Evolutionary conservation across 1,140 invertebrate species (phyloP).

Genomic region (Ditylenchus dipsaci): DNA sequence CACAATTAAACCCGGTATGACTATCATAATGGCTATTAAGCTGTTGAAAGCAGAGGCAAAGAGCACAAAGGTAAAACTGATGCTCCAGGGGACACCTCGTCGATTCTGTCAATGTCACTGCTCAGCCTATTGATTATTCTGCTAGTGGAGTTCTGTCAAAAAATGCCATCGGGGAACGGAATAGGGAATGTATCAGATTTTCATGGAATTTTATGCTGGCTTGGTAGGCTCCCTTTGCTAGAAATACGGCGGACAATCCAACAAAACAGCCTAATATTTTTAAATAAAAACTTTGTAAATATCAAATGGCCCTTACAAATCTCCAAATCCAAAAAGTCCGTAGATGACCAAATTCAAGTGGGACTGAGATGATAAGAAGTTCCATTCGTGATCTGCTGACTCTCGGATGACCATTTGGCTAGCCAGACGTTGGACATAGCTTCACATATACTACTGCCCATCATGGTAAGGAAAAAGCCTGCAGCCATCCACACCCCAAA

Average conservation of each 20-base stretch:
- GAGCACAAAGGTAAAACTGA: slow-evolving; percentile 2
- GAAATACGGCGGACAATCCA: slow-evolving; percentile 71
- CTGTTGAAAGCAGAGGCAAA: slow-evolving; percentile 22
- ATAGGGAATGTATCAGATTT: slow-evolving; percentile 67
- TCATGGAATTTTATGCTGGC: slow-evolving; percentile 69
- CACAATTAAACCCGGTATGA: slow-evolving; percentile 61
- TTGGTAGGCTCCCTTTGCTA: slow-evolving; percentile 42
- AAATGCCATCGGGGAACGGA: slow-evolving; percentile 71
- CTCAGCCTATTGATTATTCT: slow-evolving; percentile 77
- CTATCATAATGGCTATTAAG: slow-evolving; percentile 17
- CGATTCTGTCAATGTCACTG: slow-evolving; percentile 62
- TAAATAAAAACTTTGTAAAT: background rate
- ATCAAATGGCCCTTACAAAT: background rate
- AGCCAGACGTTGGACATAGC: slow-evolving; percentile 18
- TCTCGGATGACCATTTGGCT: slow-evolving; percentile 28
- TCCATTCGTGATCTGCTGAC: background rate
- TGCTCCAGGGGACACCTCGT: slow-evolving; percentile 36
- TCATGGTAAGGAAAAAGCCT: slow-evolving; percentile 12
- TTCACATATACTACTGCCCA: slow-evolving; percentile 15
- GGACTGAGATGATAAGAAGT: background rate
- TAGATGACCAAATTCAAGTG: slow-evolving; percentile 11
- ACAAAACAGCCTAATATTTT: slow-evolving; percentile 55
- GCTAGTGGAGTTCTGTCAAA: slow-evolving; percentile 79
- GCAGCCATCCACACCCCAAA: slow-evolving; percentile 18
- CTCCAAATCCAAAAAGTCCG: slow-evolving; percentile 11